Evolutionary conservation across 2,888 invertebrate species (phyloP), one percentile per base, ranked within the genome.

Genomic region (Drosophila limbata): DNA sequence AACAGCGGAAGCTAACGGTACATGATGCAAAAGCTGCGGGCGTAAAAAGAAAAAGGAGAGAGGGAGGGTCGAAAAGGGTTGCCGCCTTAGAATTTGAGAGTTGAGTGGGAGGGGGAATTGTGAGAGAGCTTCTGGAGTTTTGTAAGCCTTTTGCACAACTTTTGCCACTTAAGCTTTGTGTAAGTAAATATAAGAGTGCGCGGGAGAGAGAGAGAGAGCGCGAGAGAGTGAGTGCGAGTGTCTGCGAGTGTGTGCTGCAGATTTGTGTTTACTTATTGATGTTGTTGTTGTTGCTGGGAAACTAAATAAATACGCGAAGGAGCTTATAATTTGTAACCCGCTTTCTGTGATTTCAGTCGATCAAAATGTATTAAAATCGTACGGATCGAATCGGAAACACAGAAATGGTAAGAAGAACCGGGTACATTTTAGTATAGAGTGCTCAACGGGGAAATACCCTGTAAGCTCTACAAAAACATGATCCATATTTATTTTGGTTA

Each of bases 121-220:
- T 28, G 57, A 60, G 50, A 56, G 45, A 75, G 80, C 68, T 69
- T 55, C 61, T 71, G 69, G 77, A 87, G 71, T 77, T 88, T 70
- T 73, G 81, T 84, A 86, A 86, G 84, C 83, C 83, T 83, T 86
- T 83, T 53, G 84, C 88, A 80, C 84, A 84, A 88, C 86, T 84
- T 84, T 88, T 88, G 71, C 88, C 88, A 85, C 86, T 85, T 79
- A 85, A 88, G 88, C 88, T 66, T 74, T 85, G 70, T 77, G 67
- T 77, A 71, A 77, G 77, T 79, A 73, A 85, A 73, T 77, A 69
- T 57, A 45, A 37, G 37, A 33, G 40, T 45, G 39, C 45, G 59
- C 9, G 19, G 4, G 15, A 40, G 17, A 10, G 17, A 10, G 40
- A 40, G 40, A n/a, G 15, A 15, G 37, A 15, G 37, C 47, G 59